Evolutionary conservation across 2,888 invertebrate species (phyloP), one percentile per base, ranked within the genome.

Genomic region (Leptinotarsa tumamoca): DNA sequence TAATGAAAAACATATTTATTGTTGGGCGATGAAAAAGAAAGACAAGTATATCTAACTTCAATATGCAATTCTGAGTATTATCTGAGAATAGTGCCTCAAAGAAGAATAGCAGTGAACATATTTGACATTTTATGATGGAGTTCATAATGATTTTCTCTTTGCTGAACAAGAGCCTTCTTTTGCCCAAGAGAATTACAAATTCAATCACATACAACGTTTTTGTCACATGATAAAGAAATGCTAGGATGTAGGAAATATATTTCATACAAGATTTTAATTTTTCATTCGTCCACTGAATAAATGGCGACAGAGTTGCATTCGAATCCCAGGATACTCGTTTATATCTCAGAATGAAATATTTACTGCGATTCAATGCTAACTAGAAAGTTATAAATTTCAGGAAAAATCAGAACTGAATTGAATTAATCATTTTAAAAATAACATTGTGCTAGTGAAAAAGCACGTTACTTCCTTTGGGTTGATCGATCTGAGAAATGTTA

Each of bases 361-460:
- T 74, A 77, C 77, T 72, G 72, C 72, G 54, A 68, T 74, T 69
- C 67, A 67, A 77, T 77, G 77, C 77, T 77, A 74, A 77, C 73
- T 71, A 74, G 33, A 72, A 77, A 43, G 66, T 54, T 61, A 69
- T 74, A 74, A 74, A 77, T 77, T 74, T 43, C 27, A 50, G 49
- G 54, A 71, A 76, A 68, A 73, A 58, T 58, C 58, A 49, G 70
- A 15, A 18, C 58, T 58, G 58, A 70, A 70, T 61, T 70, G 70
- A 70, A 61, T 70, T 49, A 17, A 49, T 58, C 33, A 73, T 67
- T 67, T 67, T 7, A 14, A 73, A 68, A 58, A 58, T 27, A 54
- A 73, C 33, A 7, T 33, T 33, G 7, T 33, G 7, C 33, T 4
- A 1, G 33, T 33, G 33, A 33, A 33, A 33, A 33, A 33, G 7